Base-by-base conservation (phyloP, 92 coral and sea anemone species). In the Zoanthus gigantus region DNA sequence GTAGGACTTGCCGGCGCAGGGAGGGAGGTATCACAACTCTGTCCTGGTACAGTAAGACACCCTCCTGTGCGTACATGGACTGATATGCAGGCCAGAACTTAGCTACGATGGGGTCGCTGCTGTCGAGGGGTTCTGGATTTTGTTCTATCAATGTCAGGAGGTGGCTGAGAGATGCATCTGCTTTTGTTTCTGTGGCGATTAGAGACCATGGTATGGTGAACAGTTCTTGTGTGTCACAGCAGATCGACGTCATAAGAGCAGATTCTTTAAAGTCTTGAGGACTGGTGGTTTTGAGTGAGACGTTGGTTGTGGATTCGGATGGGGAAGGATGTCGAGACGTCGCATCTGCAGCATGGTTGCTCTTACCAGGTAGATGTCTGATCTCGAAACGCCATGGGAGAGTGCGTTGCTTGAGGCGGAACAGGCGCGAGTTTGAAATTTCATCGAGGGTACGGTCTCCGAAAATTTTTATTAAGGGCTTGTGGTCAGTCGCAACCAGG, bases 331-430 rank as follows among this genome's bases (percentile, higher is more conserved):
- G 86, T 42, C 75, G 18, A 34, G 89, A 85, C 30, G 82, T 57
- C 1, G 89, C 89, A 53, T 85, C 52, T 7, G 82, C 72, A 6
- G 82, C 73, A 34, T 34, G 42, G 42, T 2, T 34, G 42, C 42
- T 34, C 2, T 34, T 34, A 34, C 42, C 42, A 34, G 89, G 89
- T 48, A 85, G 31, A 79, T 73, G 89, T 57, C 11, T 6, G 74
- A 0, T 71, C 42, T 71, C 75, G 15, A n/a, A n/a, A n/a, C n/a
- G n/a, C n/a, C n/a, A n/a, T n/a, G 89, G 66, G 57, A 86, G 83
- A 32, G 90, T 87, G 14, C 90, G 84, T 32, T 87, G 90, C 23
- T 87, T 87, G 15, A 87, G 84, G 1, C 90, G 44, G 85, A 87
- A 87, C 78, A 87, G 69, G 48, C 85, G 84, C 14, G 90, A 78